Evolutionary conservation across 2,888 invertebrate genomes (phyloP).

Genomic region (Apomyelois bistriatella): DNA sequence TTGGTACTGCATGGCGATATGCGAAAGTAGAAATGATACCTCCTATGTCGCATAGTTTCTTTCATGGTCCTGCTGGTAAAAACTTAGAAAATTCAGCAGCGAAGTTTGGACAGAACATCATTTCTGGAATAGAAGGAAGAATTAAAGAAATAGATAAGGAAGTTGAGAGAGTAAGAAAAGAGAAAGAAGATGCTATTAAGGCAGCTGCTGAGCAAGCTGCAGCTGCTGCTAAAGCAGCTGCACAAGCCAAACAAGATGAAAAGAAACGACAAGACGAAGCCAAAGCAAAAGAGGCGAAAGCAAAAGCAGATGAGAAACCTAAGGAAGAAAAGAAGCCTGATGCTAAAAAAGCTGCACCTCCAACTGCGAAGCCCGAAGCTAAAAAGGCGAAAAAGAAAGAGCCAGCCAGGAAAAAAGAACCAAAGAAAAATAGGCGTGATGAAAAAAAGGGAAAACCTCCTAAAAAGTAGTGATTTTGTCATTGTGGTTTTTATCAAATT

Average conservation of each 20-base stretch:
- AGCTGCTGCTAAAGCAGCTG: conserved; percentile 38
- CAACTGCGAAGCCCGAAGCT: not conserved
- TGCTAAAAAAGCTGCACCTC: not conserved
- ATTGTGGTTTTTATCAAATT: not conserved
- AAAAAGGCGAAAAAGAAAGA: conserved; percentile 23
- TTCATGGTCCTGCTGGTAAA: conserved; percentile 45
- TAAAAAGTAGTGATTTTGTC: conserved; percentile 3
- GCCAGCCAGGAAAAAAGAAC: conserved; percentile 19
- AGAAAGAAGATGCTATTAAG: conserved; percentile 39
- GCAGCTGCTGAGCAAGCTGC: conserved; percentile 40
- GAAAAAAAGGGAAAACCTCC: conserved; percentile 12
- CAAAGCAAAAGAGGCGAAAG: conserved; percentile 31
- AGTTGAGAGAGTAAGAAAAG: conserved; percentile 29
- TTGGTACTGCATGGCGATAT: conserved; percentile 53
- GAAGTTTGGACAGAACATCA: conserved; percentile 32
- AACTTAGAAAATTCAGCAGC: conserved; percentile 40
- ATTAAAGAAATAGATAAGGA: conserved; percentile 47
- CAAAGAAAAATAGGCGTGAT: conserved; percentile 16
- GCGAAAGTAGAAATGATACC: conserved; percentile 63
- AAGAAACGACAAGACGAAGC: conserved; percentile 30
- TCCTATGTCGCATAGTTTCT: conserved; percentile 45
- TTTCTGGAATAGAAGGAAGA: conserved; percentile 30
- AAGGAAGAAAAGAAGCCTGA: conserved; percentile 19
- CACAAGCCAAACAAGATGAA: conserved; percentile 28
- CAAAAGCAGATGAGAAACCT: conserved; percentile 19